Evolutionary conservation across 1,140 invertebrate species (phyloP), one percentile per base, ranked within the genome.

Genomic region (Lucilia sericata): DNA sequence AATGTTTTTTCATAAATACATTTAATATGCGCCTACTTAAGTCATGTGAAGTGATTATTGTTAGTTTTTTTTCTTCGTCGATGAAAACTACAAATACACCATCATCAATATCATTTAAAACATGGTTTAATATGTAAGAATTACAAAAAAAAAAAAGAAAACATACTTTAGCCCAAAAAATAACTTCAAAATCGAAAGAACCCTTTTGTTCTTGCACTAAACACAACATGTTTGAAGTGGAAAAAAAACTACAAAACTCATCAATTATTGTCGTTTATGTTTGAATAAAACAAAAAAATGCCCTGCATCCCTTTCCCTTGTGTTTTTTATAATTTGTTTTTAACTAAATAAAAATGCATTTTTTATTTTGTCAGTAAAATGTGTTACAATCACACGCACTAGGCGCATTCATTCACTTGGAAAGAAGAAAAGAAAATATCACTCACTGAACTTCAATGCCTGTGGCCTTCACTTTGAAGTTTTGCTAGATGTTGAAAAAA

Each of bases 211-310:
- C 17, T 55, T 13, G 7, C 2, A 55, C 7, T n/a, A 14, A 14
- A 8, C 7, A 55, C 51, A 13, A 42, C 42, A 8, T 42, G 42
- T 30, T 30, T 30, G 3, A 30, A 30, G 42, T 2, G 14, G 14
- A 80, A n/a, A 42, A 17, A 78, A 78, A 80, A 80, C 49, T 34
- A 47, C n/a, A 80, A 76, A 80, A 21, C 76, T 80, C 76, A 80
- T 80, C 76, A 80, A 80, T 80, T 80, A 80, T 80, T 80, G 76
- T 49, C 42, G 42, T 80, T 80, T 80, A 80, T 49, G n/a, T 47
- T 80, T 12, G 21, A 49, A 80, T 19, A 80, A 30, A 30, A 30
- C 25, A 30, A 30, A 30, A 30, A 51, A 78, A 42, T 78, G 17
- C 51, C 17, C 51, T 17, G 65, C 17, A 70, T 70, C 65, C 21